Percentiles rank a stretch among this genome's conserved stretches.
Conservation (phyloP, 2,888 invertebrate species). For the Phasia obesa region DNA sequence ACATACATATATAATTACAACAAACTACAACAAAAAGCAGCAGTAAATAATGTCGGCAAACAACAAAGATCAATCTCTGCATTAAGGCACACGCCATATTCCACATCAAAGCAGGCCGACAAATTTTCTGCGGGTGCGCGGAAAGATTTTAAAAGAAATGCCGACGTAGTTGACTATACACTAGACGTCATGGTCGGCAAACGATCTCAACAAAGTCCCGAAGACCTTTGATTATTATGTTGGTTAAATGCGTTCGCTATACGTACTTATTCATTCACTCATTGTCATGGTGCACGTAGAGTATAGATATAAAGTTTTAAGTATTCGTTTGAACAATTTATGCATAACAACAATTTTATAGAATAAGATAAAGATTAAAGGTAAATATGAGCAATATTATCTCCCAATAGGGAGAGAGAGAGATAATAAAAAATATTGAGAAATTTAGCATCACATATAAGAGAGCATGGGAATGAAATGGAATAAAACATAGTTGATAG, state of each 20-base stretch:
- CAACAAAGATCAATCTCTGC: slow-evolving; percentile 82
- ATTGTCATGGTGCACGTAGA: slow-evolving; percentile 47
- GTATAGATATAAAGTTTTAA: slow-evolving; percentile 24
- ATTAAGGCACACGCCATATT: slow-evolving; percentile 83
- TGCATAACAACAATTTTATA: not conserved
- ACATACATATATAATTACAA: not conserved
- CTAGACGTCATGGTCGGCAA: slow-evolving; percentile 68
- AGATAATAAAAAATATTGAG: too few species aligned
- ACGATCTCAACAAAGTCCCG: slow-evolving; percentile 62
- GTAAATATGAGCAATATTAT: too few species aligned
- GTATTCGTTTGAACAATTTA: slow-evolving; percentile 8
- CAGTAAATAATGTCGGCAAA: slow-evolving; percentile 72
- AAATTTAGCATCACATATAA: too few species aligned
- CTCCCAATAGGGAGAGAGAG: too few species aligned
- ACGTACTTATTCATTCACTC: slow-evolving; percentile 30
- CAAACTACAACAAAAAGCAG: slow-evolving; percentile 48
- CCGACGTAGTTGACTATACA: slow-evolving; percentile 68
- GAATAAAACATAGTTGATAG: too few species aligned
- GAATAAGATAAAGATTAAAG: not conserved
- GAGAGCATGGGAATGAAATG: too few species aligned
- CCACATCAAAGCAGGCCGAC: slow-evolving; percentile 81
- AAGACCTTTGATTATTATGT: slow-evolving; percentile 69
- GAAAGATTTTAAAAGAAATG: slow-evolving; percentile 77
- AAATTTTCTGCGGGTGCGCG: slow-evolving; percentile 82
- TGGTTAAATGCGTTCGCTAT: slow-evolving; percentile 59